Conservation (phyloP, 2,113 vertebrate genomes). For the Mirza zaza region DNA sequence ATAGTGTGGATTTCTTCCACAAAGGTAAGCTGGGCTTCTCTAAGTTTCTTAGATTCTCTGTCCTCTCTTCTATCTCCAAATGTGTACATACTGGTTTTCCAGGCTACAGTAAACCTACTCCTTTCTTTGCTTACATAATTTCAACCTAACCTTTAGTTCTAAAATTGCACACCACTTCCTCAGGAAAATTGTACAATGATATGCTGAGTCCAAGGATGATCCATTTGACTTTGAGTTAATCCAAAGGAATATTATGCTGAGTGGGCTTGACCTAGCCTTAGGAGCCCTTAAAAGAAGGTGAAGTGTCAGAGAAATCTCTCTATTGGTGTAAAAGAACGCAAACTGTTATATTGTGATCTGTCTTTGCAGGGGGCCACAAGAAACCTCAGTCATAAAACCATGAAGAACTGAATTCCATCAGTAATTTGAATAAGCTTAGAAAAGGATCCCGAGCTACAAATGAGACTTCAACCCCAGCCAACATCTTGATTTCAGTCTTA, state of each 20-base stretch:
- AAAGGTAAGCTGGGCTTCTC: not conserved
- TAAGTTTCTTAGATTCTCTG: not conserved
- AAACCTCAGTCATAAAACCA: not conserved
- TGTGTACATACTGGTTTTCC: not conserved
- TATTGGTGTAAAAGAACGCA: not conserved
- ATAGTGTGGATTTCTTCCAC: not conserved
- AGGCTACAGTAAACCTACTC: not conserved
- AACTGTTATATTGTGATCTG: not conserved
- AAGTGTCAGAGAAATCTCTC: not conserved
- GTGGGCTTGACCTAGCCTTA: not conserved
- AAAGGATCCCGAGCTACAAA: not conserved
- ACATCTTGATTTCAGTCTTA: not conserved
- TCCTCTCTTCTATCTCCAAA: not conserved
- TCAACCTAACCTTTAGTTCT: not conserved
- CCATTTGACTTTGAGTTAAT: not conserved
- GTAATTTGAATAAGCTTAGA: not conserved
- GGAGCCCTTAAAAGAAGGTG: not conserved
- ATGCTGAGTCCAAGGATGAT: not conserved
- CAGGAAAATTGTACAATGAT: not conserved
- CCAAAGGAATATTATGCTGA: not conserved
- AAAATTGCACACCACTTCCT: not conserved
- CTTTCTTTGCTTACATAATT: not conserved
- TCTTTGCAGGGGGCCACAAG: not conserved
- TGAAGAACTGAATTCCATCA: not conserved
- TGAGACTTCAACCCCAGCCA: not conserved